Conservation (phyloP, 2,888 invertebrate species). For the Xylota segnis region DNA sequence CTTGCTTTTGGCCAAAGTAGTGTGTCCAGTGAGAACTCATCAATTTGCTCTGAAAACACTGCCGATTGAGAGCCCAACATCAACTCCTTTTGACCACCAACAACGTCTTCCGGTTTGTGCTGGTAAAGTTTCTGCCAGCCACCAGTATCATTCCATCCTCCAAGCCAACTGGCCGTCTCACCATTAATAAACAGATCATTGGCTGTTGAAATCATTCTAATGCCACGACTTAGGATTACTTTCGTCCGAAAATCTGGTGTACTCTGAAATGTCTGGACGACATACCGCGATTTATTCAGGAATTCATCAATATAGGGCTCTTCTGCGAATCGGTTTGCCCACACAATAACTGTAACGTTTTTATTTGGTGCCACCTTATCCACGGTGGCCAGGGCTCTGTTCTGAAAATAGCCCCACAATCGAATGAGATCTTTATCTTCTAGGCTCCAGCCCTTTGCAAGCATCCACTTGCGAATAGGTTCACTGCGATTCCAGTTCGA, state of each 20-base stretch:
- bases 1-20: constrained; percentile 94
- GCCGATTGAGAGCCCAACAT: constrained; percentile 91
- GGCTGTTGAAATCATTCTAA: constrained; percentile 92
- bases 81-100: constrained; percentile 85
- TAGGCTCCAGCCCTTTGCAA: constrained; percentile 86
- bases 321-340: constrained; percentile 91
- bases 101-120: constrained; percentile 88
- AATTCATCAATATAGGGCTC: constrained; percentile 86
- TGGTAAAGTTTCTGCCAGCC: constrained; percentile 95
- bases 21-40: constrained; percentile 88
- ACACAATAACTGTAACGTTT: constrained; percentile 88
- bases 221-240: constrained; percentile 86
- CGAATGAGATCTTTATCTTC: constrained; percentile 86
- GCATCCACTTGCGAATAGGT: constrained; percentile 88
- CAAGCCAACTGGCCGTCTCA: constrained; percentile 88
- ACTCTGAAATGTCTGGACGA: constrained; percentile 87
- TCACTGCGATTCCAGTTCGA: constrained; percentile 90
- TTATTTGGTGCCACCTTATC: constrained; percentile 81
- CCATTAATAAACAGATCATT: constrained; percentile 95
- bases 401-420: constrained; percentile 90
- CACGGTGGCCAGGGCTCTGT: constrained; percentile 72
- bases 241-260: no score
- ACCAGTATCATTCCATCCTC: constrained; percentile 90
- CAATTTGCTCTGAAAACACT: constrained; percentile 94
- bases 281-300: constrained; percentile 89